Evolutionary conservation across 2,113 vertebrate genomes (phyloP).

Genomic region (Nothocercus nigrocapillus): DNA sequence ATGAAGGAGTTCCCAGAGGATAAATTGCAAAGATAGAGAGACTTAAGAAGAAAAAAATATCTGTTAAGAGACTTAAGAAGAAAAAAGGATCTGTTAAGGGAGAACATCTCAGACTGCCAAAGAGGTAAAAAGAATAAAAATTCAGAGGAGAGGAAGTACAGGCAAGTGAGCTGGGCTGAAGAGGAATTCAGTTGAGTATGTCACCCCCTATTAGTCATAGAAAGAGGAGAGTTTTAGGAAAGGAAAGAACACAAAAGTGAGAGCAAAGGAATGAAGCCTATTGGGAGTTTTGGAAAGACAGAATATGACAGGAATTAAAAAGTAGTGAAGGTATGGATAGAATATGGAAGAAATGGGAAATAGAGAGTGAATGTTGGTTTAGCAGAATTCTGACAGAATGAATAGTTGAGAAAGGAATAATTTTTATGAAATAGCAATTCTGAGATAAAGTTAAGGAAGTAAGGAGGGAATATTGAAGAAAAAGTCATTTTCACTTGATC

Average conservation of each 20-base stretch:
- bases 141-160: background rate
- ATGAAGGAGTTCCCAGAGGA: background rate
- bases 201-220: background rate
- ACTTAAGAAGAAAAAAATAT: background rate
- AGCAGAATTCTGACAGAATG: background rate
- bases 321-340: background rate
- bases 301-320: background rate
- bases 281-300: background rate
- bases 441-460: background rate
- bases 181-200: background rate
- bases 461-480: conserved; percentile 13
- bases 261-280: background rate
- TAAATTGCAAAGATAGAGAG: background rate
- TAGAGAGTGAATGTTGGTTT: background rate
- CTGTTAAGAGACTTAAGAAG: background rate
- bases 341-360: background rate
- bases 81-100: background rate
- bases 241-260: background rate
- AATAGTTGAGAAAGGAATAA: background rate
- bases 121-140: background rate
- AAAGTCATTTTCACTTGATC: background rate
- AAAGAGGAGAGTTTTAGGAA: background rate
- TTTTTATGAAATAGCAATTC: conserved; percentile 2
- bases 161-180: background rate
- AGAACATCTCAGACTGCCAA: background rate